These are phyloP conservation scores for Drosophila subpulchrella DNA, from an alignment of 1,140 invertebrate genomes.

Conservation along the genomic window DNA sequence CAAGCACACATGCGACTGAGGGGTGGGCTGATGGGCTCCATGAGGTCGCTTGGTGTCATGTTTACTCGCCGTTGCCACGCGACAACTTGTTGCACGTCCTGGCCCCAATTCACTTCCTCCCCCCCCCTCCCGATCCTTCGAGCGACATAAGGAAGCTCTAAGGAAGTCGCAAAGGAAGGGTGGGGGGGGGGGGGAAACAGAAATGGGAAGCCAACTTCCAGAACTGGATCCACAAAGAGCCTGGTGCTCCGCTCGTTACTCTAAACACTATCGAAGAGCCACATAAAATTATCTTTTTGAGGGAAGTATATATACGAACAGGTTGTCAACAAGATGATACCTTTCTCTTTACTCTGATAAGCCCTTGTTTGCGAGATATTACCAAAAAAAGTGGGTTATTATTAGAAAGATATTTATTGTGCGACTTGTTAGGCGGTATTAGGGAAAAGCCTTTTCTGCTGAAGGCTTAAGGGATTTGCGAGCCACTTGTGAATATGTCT, in stretches of 20 bases:
- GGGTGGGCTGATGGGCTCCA: background rate
- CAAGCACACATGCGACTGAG: slow-evolving; percentile 6
- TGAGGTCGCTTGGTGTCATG: slow-evolving; percentile 44
- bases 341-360: background rate
- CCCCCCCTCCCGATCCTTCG: too few relatives aligned
- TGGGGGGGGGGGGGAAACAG: slow-evolving; percentile 15
- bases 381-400: background rate
- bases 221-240: background rate
- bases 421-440: background rate
- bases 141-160: slow-evolving; percentile 18
- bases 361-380: background rate
- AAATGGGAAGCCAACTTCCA: slow-evolving; percentile 15
- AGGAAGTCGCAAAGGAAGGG: slow-evolving; percentile 8
- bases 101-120: background rate
- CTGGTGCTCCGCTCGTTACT: slow-evolving; percentile 5
- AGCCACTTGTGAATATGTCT: background rate
- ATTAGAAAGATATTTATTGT: background rate
- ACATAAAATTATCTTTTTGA: background rate
- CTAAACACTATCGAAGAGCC: slow-evolving; percentile 5
- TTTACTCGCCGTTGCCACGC: slow-evolving; percentile 71
- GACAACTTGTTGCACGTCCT: slow-evolving; percentile 76
- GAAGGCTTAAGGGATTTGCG: background rate
- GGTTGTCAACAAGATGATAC: slow-evolving; percentile 2
- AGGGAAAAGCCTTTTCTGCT: too few relatives aligned
- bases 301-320: background rate